phyloP scores from a whole-genome alignment of 1,140 invertebrate genomes.

The Oncopeltus fasciatus region DNA sequence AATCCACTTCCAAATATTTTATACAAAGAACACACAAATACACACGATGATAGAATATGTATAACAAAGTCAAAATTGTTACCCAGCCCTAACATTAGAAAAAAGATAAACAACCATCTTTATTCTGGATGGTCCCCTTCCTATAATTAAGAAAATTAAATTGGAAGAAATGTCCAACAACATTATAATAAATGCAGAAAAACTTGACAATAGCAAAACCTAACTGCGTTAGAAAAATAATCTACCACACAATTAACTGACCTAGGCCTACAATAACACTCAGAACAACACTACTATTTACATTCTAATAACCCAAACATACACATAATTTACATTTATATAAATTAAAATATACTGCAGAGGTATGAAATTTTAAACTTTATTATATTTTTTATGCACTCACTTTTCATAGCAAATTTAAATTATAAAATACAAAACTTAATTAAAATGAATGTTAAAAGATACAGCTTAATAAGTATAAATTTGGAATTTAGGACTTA shows the following conservation, averaged over 20 bases:
- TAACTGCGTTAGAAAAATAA: slow-evolving; percentile 22
- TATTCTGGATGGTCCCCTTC: slow-evolving; percentile 11
- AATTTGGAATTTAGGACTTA: too few species aligned
- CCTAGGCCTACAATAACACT: slow-evolving; percentile 19
- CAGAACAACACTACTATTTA: slow-evolving; percentile 7
- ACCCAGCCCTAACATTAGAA: background rate
- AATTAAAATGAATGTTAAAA: too few species aligned
- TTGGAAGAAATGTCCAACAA: slow-evolving; percentile 15
- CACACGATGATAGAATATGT: background rate
- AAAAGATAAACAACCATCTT: slow-evolving; percentile 10
- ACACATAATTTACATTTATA: background rate
- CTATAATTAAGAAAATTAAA: slow-evolving; percentile 14
- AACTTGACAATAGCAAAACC: slow-evolving; percentile 16
- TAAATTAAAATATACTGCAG: background rate
- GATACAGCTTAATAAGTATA: too few species aligned
- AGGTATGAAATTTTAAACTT: too few species aligned
- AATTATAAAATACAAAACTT: too few species aligned
- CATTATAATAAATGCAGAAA: slow-evolving; percentile 2
- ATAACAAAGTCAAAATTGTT: background rate
- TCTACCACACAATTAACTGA: slow-evolving; percentile 20
- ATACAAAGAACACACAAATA: slow-evolving; percentile 14
- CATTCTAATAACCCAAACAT: background rate
- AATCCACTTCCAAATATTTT: background rate
- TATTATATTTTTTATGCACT: too few species aligned
- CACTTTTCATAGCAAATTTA: too few species aligned